Evolutionary conservation across 2,113 vertebrate genomes (phyloP), one percentile per base, ranked within the genome.

Genomic region (Limanda limanda): DNA sequence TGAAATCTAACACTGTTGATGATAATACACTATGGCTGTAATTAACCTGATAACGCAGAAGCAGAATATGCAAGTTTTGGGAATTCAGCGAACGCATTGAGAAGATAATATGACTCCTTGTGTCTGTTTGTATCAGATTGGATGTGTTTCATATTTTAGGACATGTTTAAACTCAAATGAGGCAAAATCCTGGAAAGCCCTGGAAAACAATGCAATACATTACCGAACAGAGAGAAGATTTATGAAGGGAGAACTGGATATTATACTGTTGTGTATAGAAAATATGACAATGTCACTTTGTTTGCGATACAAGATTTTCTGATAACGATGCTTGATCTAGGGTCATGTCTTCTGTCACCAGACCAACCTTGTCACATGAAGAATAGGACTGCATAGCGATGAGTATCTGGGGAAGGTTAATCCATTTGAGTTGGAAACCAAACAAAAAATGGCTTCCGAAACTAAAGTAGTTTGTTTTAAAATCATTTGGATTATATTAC

Each of bases 211-310:
- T 81, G 68, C 60, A 25, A 65, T 67, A 75, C 31, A 74, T 67
- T 37, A 67, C 48, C 70, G 6, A 13, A 62, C n/a, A 66, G 55
- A 68, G 35, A 73, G 9, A 58, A 69, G 9, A 56, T 80, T 84
- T 72, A 77, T 81, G 70, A 89, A 77, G 68, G 72, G 84, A 81
- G 48, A 86, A 82, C 75, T 84, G 77, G 73, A 86, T 74, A 48
- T 45, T 76, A 42, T 40, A 66, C 60, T 55, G 40, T 25, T 73
- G 55, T 76, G 37, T 69, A 56, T 51, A 74, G 25, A 73, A 48
- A 48, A 68, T 58, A 48, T 40, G 47, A 35, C 4, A 52, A 47
- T 76, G 11, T 79, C 65, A 25, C 37, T 68, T 63, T 64, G 21
- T 78, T 69, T 80, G 67, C 51, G 71, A 78, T 71, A 40, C 13